A percentile compares a stretch with the other conserved stretches of the same genome.
Conservation (phyloP, 2,888 invertebrate species). For the Yponomeuta plumbellus region DNA sequence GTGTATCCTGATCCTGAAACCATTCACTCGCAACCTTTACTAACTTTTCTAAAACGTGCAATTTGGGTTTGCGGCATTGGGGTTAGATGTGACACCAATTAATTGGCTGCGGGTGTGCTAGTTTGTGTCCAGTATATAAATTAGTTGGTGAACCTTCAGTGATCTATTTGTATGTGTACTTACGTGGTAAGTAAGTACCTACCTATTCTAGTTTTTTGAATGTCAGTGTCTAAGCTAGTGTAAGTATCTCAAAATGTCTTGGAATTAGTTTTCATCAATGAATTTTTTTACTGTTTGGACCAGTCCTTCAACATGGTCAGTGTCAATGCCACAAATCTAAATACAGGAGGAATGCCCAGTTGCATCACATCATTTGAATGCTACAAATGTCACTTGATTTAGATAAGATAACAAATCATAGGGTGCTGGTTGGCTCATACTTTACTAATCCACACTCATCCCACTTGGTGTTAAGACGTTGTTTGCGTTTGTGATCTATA, state of each 20-base stretch:
- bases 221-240: too few relatives aligned
- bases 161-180: background rate
- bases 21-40: constrained; percentile 41
- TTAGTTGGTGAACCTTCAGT: background rate
- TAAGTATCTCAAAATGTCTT: too few relatives aligned
- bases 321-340: constrained; percentile 8
- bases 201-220: too few relatives aligned
- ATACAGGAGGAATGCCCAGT: background rate
- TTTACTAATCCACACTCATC: constrained; percentile 1
- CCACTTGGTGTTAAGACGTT: background rate
- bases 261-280: too few relatives aligned
- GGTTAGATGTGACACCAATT: background rate
- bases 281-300: too few relatives aligned
- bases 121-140: background rate
- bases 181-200: background rate
- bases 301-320: too few relatives aligned
- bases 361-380: background rate
- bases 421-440: background rate
- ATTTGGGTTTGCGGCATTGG: constrained; percentile 12
- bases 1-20: constrained; percentile 31
- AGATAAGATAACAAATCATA: constrained; percentile 6
- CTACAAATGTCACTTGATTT: background rate
- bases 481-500: constrained; percentile 26
- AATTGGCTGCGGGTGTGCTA: background rate
- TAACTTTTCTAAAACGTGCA: constrained; percentile 15